Conservation (phyloP, 2,797 vertebrate genomes). For the Antennarius maculatus region DNA sequence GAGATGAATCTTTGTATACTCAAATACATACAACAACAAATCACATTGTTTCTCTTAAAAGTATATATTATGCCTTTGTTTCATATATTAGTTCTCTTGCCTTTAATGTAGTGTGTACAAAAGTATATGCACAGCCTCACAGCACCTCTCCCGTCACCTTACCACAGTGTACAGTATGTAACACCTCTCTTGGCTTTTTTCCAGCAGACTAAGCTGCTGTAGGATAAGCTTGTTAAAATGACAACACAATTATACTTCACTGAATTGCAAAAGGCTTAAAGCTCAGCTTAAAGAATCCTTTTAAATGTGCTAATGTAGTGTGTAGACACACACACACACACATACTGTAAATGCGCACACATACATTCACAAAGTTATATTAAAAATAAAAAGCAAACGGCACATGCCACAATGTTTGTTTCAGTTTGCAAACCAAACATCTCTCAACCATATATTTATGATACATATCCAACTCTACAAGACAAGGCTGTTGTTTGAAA, state of each 20-base stretch:
- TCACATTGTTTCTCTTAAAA: too few relatives aligned
- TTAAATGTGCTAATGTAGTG: slow-evolving; percentile 31
- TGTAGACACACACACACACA: slow-evolving; percentile 1
- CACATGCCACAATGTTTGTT: slow-evolving; percentile 9
- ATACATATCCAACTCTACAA: slow-evolving; percentile 38
- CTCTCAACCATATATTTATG: slow-evolving; percentile 41
- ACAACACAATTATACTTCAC: slow-evolving; percentile 56
- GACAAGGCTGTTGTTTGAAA: slow-evolving; percentile 51
- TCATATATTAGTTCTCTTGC: neutral
- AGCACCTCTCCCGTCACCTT: slow-evolving; percentile 8
- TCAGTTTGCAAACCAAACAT: slow-evolving; percentile 50
- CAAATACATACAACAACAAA: neutral
- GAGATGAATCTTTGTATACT: neutral
- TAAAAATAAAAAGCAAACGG: slow-evolving; percentile 14
- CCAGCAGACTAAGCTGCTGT: slow-evolving; percentile 45
- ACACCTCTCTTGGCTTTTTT: slow-evolving; percentile 50
- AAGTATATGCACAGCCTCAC: slow-evolving; percentile 1
- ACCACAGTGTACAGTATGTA: slow-evolving; percentile 19
- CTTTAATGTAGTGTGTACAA: neutral
- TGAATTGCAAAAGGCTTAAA: slow-evolving; percentile 45
- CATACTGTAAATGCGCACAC: neutral
- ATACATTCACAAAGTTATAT: slow-evolving; percentile 20
- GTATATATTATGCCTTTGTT: too few relatives aligned
- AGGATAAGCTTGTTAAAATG: slow-evolving; percentile 53
- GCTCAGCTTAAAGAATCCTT: slow-evolving; percentile 34